Evolutionary conservation across 1,140 invertebrate species (phyloP), one percentile per base, ranked within the genome.

Genomic region (Ericerus pela): DNA sequence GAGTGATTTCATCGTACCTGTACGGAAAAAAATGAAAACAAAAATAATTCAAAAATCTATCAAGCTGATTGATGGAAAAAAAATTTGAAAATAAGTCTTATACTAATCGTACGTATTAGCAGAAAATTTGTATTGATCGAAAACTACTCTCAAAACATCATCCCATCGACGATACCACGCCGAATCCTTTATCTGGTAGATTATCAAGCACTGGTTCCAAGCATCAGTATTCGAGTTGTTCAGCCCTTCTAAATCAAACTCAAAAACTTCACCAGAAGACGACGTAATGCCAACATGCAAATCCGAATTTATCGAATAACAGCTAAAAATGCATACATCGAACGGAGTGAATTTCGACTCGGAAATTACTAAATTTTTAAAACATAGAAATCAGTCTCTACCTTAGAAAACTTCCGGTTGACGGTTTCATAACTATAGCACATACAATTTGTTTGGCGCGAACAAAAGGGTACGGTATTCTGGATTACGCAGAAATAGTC

Each of bases 201-300:
- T 73, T 5, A 82, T 67, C 37, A 88, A 67, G 67, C 82, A 85
- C 68, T 84, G 79, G 59, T 75, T 73, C 82, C 82, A 85, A 53
- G 64, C 66, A 66, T 67, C 65, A 66, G 73, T 71, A 66, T 66
- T 56, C 20, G 8, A 5, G 37, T 74, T 73, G 58, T 62, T 68
- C 12, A 87, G 71, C 22, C 85, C 85, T 62, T 79, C 70, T 61
- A 75, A 75, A 74, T 85, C 82, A 69, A 82, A 88, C 71, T 87
- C 85, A 56, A 84, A 77, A 18, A 87, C 80, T 65, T 72, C 73
- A 51, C 84, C 82, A 57, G 73, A 73, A 51, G 81, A 85, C 62
- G 79, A 81, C 41, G 84, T 87, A 55, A 88, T 76, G 37, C 84
- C 84, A 68, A 88, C 87, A 68, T 88, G 85, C 51, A 88, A 75